A percentile compares a stretch with the other conserved stretches of the same genome.
These are phyloP conservation scores for Varanus salvator DNA, from an alignment of 2,113 vertebrate species.

Conservation along the genomic window DNA sequence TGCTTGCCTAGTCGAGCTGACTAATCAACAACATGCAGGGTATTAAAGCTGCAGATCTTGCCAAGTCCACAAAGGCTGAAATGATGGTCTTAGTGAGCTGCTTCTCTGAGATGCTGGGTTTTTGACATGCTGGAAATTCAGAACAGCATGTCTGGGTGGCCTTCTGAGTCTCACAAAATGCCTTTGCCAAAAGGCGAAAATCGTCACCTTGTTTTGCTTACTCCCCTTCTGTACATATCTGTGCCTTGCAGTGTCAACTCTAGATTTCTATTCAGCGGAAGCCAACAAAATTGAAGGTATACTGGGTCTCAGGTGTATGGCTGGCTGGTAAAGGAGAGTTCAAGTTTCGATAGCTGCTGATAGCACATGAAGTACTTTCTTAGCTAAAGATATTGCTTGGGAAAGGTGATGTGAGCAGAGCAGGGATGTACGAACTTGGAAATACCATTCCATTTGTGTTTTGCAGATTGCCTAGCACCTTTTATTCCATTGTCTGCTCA, in stretches of 20 bases:
- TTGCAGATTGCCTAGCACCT: no score
- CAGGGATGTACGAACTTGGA: no score
- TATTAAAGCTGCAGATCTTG: not conserved
- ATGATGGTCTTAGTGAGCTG: not conserved
- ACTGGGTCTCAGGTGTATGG: conserved; percentile 2
- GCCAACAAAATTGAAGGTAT: not conserved
- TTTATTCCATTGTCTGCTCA: no score
- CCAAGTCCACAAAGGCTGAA: not conserved
- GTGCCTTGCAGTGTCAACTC: not conserved
- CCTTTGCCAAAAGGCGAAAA: not conserved
- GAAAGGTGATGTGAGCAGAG: no score
- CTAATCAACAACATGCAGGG: conserved; percentile 6
- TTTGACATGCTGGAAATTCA: conserved; percentile 3
- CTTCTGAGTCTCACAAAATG: not conserved
- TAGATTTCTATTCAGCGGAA: not conserved
- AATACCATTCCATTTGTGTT: no score
- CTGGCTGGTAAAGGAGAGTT: conserved; percentile 4
- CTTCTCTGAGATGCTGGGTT: not conserved
- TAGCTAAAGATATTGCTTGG: not conserved
- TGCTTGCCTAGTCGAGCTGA: conserved; percentile 20
- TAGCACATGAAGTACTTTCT: not conserved
- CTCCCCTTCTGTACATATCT: conserved; percentile 2
- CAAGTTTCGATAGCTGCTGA: conserved; percentile 14
- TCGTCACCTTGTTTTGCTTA: conserved; percentile 16
- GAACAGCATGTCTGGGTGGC: not conserved